phyloP scores from a whole-genome alignment of 1,140 invertebrate genomes.

The Euglossa dilemma region DNA sequence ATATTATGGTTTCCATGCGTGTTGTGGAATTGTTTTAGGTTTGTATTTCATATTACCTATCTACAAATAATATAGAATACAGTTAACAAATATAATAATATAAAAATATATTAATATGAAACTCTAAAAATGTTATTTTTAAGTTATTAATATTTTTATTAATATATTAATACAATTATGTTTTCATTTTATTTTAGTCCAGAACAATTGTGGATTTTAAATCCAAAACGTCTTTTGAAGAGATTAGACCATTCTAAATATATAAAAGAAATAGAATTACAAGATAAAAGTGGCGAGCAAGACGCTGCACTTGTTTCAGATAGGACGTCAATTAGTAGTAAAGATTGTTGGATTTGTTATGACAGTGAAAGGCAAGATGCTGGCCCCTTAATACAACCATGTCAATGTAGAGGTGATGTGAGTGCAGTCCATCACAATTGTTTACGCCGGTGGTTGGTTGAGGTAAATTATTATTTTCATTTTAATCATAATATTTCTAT shows the following conservation, averaged over 20 bases:
- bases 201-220: conserved; percentile 96
- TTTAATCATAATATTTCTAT: background rate
- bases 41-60: conserved; percentile 45
- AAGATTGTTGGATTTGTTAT: conserved; percentile 97
- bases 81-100: background rate
- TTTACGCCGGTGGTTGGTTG: conserved; percentile 93
- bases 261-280: conserved; percentile 83
- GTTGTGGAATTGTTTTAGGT: conserved; percentile 96
- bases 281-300: conserved; percentile 77
- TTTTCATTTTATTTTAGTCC: conserved; percentile 82
- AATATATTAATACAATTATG: background rate
- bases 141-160: background rate
- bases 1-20: conserved; percentile 97
- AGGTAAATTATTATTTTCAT: conserved; percentile 80
- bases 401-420: conserved; percentile 94
- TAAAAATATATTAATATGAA: background rate
- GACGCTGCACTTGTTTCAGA: conserved; percentile 71
- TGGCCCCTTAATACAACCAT: conserved; percentile 93
- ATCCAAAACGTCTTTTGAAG: conserved; percentile 93
- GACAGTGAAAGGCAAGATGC: conserved; percentile 90
- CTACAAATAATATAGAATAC: background rate
- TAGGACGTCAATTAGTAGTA: conserved; percentile 76
- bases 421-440: conserved; percentile 96
- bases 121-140: background rate
- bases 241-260: conserved; percentile 81